phyloP scores from a whole-genome alignment of 2,113 vertebrate species.

The Actinemys pallida region DNA sequence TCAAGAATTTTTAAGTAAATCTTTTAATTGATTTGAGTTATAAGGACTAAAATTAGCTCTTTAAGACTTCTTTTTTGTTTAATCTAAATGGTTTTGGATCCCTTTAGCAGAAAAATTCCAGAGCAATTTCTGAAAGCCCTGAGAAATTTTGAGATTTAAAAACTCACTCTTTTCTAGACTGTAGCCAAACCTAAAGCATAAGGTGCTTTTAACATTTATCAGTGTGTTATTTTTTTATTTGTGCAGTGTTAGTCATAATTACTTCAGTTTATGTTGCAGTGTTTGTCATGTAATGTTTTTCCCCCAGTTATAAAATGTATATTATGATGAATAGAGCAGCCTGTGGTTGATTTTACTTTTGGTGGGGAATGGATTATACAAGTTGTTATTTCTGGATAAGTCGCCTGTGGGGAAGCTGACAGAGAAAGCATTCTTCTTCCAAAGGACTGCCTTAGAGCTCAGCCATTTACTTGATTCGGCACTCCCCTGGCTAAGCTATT shows the following conservation, averaged over 20 bases:
- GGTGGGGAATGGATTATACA: background rate
- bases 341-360: background rate
- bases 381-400: background rate
- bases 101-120: background rate
- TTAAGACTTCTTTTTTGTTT: background rate
- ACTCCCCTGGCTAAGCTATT: background rate
- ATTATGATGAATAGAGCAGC: background rate
- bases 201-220: background rate
- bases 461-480: background rate
- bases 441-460: background rate
- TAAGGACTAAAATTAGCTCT: background rate
- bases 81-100: background rate
- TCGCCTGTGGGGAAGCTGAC: background rate
- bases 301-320: background rate
- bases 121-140: background rate
- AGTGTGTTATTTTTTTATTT: background rate
- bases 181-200: background rate
- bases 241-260: background rate
- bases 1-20: slow-evolving; percentile 15
- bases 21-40: slow-evolving; percentile 34
- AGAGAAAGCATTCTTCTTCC: background rate
- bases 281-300: background rate
- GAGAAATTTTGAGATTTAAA: background rate
- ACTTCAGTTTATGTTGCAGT: background rate
- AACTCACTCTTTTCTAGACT: background rate